phyloP scores from a whole-genome alignment of 2,888 invertebrate species.

The Ormyrus rosae region DNA sequence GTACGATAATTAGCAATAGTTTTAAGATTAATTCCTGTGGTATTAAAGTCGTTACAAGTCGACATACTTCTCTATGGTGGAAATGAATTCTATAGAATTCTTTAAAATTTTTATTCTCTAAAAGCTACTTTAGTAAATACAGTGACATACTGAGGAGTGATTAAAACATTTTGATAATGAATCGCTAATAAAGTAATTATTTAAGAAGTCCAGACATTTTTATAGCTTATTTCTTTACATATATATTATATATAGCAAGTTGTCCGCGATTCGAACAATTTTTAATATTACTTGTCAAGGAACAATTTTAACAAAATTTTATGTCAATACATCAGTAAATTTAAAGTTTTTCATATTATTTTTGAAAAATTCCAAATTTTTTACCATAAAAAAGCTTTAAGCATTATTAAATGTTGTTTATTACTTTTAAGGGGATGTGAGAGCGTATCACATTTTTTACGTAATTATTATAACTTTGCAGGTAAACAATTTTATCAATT shows the following conservation, averaged over 20 bases:
- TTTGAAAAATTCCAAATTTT: constrained; percentile 34
- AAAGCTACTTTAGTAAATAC: constrained; percentile 61
- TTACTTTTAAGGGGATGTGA: background rate
- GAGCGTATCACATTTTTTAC: no score
- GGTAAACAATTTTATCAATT: no score
- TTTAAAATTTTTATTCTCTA: constrained; percentile 60
- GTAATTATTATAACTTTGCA: no score
- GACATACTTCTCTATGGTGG: constrained; percentile 55
- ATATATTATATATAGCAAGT: constrained; percentile 24
- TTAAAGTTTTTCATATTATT: constrained; percentile 18
- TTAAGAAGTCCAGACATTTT: constrained; percentile 66
- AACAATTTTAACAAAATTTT: constrained; percentile 37
- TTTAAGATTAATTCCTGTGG: constrained; percentile 62
- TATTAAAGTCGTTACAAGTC: constrained; percentile 56
- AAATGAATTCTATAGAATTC: constrained; percentile 59
- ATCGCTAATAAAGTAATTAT: constrained; percentile 68
- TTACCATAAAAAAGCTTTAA: constrained; percentile 20
- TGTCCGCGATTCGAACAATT: constrained; percentile 41
- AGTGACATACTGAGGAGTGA: constrained; percentile 65
- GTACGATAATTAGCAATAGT: constrained; percentile 55
- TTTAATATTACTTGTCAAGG: constrained; percentile 45
- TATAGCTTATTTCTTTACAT: constrained; percentile 62
- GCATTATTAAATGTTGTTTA: constrained; percentile 30
- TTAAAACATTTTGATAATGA: constrained; percentile 73
- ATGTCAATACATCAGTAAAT: constrained; percentile 28